Percentiles rank a stretch among this genome's conserved stretches.
Evolutionary conservation across 2,113 vertebrate genomes (phyloP).

Genomic region (Sclerurus mexicanus): DNA sequence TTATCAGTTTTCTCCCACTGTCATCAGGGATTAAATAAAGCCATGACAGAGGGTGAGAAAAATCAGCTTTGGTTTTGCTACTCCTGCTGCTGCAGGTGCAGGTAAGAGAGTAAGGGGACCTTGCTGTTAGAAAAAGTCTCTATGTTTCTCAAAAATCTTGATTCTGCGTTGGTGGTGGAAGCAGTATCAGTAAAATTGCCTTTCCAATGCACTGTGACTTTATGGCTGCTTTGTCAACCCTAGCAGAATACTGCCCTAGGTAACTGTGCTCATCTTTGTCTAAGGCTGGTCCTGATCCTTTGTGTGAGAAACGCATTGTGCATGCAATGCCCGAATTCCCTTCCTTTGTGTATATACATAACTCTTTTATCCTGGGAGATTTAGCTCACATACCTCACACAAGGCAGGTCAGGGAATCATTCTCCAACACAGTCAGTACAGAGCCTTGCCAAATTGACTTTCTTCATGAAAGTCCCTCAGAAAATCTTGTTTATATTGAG

Average conservation of each 20-base stretch:
- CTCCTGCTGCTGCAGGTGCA: neutral
- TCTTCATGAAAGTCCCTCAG: neutral
- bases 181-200: neutral
- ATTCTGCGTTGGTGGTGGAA: neutral
- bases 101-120: neutral
- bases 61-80: neutral
- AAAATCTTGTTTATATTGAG: conserved; percentile 21
- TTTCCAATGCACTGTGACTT: neutral
- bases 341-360: neutral
- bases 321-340: neutral
- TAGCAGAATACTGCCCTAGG: neutral
- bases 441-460: neutral
- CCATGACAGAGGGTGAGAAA: neutral
- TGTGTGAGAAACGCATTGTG: neutral
- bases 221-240: neutral
- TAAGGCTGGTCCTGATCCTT: neutral
- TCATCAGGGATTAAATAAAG: neutral
- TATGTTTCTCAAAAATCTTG: neutral
- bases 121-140: neutral
- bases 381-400: neutral
- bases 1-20: neutral
- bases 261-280: neutral
- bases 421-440: neutral
- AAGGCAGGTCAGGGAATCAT: neutral
- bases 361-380: neutral